These are phyloP conservation scores for Girardia tigrina DNA, from an alignment of 2,888 invertebrate species.

Conservation along the genomic window DNA sequence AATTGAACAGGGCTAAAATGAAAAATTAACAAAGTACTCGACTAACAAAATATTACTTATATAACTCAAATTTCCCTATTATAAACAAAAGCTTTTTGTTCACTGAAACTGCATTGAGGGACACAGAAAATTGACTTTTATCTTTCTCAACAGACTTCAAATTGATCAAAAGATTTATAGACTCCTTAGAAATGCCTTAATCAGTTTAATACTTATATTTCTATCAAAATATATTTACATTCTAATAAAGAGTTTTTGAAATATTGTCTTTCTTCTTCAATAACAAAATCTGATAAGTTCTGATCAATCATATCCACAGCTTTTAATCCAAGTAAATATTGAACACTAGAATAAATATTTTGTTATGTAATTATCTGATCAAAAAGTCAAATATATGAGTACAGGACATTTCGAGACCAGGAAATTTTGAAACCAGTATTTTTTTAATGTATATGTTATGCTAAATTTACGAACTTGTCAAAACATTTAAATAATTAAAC, in stretches of 20 bases:
- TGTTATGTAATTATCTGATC: too few relatives aligned
- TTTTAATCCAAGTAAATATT: slow-evolving; percentile 1
- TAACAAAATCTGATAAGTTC: slow-evolving; percentile 10
- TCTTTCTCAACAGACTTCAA: slow-evolving; percentile 13
- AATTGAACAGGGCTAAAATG: background rate
- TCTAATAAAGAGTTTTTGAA: background rate
- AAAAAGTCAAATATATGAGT: too few relatives aligned
- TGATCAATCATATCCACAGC: background rate
- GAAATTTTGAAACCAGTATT: too few relatives aligned
- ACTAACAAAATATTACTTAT: background rate
- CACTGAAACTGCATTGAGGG: background rate
- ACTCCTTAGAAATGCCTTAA: slow-evolving; percentile 2
- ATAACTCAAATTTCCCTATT: background rate
- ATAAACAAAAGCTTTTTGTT: background rate
- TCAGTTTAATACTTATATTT: too few relatives aligned
- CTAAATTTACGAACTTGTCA: too few relatives aligned
- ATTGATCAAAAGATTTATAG: background rate
- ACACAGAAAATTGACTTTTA: slow-evolving; percentile 18
- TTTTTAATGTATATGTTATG: too few relatives aligned
- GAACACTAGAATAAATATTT: too few relatives aligned
- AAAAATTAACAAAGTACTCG: background rate
- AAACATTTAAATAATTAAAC: too few relatives aligned
- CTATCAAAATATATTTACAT: background rate
- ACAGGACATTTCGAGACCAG: too few relatives aligned
- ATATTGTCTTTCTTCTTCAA: slow-evolving; percentile 7